Percentiles rank a stretch among this genome's conserved stretches.
These are phyloP conservation scores for Pleuronectes platessa DNA, from an alignment of 2,113 vertebrate genomes.

Conservation along the genomic window DNA sequence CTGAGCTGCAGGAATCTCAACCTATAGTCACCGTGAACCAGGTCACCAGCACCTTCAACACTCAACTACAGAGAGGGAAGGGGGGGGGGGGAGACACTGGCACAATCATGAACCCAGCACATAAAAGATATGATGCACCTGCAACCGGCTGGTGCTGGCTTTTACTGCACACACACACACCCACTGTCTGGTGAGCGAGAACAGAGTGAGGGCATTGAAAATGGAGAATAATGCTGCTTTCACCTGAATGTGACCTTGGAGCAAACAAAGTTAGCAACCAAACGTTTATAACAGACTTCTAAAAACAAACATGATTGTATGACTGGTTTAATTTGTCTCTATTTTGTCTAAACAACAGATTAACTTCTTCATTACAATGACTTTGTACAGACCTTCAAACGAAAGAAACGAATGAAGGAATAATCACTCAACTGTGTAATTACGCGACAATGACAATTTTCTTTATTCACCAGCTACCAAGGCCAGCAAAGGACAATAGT, in stretches of 20 bases:
- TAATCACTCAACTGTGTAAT: not conserved
- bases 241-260: conserved; percentile 34
- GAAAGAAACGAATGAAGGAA: conserved; percentile 3
- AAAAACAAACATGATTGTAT: not conserved
- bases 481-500: not conserved
- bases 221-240: conserved; percentile 5
- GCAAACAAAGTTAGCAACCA: conserved; percentile 8
- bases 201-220: conserved; percentile 5
- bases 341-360: conserved; percentile 1
- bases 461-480: conserved; percentile 1
- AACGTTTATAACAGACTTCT: not conserved
- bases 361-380: conserved; percentile 19
- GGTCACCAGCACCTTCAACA: conserved; percentile 10
- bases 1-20: conserved; percentile 39
- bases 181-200: not conserved
- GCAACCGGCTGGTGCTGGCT: conserved; percentile 52
- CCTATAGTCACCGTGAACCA: conserved; percentile 36
- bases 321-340: not conserved
- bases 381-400: not conserved
- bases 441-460: not conserved
- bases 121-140: conserved; percentile 31
- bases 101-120: not conserved
- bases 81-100: not conserved
- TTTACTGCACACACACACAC: not conserved
- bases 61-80: not conserved